Conservation (phyloP, 2,113 vertebrate species). For the Dolichallabes microphthalmus region DNA sequence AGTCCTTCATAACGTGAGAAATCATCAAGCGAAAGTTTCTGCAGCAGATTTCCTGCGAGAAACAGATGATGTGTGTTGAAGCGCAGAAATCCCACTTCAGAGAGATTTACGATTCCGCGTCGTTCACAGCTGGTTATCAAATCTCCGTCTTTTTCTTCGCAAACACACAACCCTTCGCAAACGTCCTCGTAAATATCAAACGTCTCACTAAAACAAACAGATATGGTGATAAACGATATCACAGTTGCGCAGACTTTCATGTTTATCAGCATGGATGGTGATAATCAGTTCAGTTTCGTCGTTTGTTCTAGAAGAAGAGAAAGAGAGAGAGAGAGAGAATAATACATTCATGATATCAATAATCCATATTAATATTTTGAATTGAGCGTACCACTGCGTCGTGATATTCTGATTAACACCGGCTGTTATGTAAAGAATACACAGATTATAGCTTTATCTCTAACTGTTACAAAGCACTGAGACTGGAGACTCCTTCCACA, state of each 20-base stretch:
- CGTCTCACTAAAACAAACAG: slow-evolving; percentile 82
- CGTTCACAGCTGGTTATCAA: slow-evolving; percentile 94
- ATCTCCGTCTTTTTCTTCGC: slow-evolving; percentile 91
- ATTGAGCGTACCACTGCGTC: background rate
- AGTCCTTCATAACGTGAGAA: slow-evolving; percentile 90
- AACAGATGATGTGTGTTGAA: slow-evolving; percentile 89
- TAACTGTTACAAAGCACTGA: background rate
- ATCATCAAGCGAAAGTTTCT: slow-evolving; percentile 84
- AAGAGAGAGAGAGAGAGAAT: background rate
- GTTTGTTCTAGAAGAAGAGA: slow-evolving; percentile 64
- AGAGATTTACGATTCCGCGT: slow-evolving; percentile 86
- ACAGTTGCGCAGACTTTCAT: slow-evolving; percentile 94
- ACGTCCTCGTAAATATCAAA: slow-evolving; percentile 89
- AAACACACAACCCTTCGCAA: slow-evolving; percentile 90
- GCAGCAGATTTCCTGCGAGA: slow-evolving; percentile 89
- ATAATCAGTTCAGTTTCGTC: slow-evolving; percentile 77
- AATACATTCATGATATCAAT: background rate
- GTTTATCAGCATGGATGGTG: slow-evolving; percentile 82
- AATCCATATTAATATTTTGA: background rate
- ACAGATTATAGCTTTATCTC: background rate
- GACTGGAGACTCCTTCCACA: background rate
- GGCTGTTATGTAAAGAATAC: background rate
- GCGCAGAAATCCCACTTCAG: slow-evolving; percentile 85
- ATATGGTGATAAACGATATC: slow-evolving; percentile 82
- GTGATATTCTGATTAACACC: background rate